Percentiles rank a stretch among this genome's conserved stretches.
phyloP scores from a whole-genome alignment of 2,113 vertebrate genomes.

The Psilopogon haemacephalus region DNA sequence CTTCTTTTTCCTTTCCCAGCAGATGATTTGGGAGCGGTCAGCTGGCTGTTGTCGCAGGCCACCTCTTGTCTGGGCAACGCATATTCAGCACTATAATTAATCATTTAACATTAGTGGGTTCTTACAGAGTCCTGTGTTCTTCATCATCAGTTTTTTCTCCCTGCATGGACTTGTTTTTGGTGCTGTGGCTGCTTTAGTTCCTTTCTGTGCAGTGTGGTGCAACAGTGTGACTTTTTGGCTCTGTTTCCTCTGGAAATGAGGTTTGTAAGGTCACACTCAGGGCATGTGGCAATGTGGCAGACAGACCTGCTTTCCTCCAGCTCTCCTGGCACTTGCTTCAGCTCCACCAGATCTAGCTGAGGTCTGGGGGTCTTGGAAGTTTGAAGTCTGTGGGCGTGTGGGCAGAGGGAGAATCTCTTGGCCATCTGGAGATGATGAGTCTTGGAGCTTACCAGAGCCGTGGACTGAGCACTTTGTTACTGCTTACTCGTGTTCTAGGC shows the following conservation, averaged over 20 bases:
- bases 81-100: constrained; percentile 28
- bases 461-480: too few species aligned
- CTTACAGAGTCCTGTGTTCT: background rate
- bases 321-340: background rate
- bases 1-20: background rate
- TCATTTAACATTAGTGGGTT: constrained; percentile 12
- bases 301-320: background rate
- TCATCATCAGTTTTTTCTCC: constrained; percentile 1
- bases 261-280: background rate
- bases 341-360: background rate
- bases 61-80: constrained; percentile 4
- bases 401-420: background rate
- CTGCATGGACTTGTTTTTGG: background rate
- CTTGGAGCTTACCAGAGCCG: too few species aligned
- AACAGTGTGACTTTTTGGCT: background rate
- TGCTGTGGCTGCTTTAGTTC: background rate
- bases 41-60: background rate
- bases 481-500: too few species aligned
- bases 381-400: too few species aligned
- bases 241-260: background rate
- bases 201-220: background rate
- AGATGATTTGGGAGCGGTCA: background rate
- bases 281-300: rapidly evolving
- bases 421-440: background rate
- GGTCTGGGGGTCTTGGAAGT: background rate